Conservation (phyloP, 2,113 vertebrate species). For the Neogale vison region DNA sequence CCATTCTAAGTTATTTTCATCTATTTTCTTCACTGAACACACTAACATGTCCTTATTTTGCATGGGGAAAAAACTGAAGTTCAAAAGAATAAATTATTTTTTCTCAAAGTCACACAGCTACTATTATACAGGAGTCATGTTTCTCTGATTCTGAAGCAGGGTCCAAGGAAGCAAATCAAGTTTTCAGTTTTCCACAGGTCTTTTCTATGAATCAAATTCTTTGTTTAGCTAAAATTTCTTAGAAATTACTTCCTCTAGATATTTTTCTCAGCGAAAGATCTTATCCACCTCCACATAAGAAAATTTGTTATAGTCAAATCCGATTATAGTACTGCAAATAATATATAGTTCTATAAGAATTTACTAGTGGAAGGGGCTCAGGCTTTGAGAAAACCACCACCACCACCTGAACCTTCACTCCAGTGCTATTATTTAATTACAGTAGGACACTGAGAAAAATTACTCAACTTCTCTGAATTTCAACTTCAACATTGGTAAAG, state of each 20-base stretch:
- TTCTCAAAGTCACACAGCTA: constrained; percentile 21
- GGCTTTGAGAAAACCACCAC: background rate
- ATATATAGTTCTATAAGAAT: background rate
- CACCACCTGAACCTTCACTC: background rate
- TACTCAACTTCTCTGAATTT: background rate
- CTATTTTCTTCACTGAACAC: background rate
- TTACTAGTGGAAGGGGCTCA: background rate
- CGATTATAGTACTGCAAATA: background rate
- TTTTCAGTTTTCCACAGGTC: background rate
- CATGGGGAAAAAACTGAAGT: background rate
- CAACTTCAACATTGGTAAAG: background rate
- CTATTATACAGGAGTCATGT: background rate
- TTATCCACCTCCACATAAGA: background rate
- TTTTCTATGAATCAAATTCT: background rate
- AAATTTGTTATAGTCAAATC: background rate
- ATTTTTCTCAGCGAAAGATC: background rate
- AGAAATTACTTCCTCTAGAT: background rate
- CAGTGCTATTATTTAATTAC: background rate
- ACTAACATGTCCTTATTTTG: background rate
- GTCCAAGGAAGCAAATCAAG: background rate
- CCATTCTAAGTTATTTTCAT: background rate
- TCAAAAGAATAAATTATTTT: background rate
- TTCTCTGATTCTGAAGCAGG: background rate
- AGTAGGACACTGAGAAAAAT: constrained; percentile 5
- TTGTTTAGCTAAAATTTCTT: background rate